Evolutionary conservation across 2,113 vertebrate genomes (phyloP).

Genomic region (Corapipo altera): DNA sequence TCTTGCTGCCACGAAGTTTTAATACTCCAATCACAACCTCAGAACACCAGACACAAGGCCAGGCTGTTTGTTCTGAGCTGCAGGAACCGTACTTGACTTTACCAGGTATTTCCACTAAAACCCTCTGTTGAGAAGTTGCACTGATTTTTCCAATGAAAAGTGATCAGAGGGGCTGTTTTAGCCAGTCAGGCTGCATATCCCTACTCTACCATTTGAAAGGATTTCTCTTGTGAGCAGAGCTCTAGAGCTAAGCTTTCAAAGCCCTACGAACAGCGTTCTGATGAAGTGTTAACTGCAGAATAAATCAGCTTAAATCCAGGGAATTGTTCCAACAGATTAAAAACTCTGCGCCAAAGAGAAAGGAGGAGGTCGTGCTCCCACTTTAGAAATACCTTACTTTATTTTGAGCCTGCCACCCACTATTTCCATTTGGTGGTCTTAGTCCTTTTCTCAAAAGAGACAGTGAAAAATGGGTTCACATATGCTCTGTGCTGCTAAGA

Average conservation of each 20-base stretch:
- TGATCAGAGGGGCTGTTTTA: neutral
- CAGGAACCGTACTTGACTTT: neutral
- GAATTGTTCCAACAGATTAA: constrained; percentile 14
- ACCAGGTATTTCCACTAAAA: neutral
- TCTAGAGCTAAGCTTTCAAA: constrained; percentile 39
- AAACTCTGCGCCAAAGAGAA: neutral
- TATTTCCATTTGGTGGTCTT: neutral
- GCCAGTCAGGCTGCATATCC: neutral
- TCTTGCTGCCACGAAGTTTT: neutral
- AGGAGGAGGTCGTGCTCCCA: neutral
- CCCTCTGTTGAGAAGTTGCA: neutral
- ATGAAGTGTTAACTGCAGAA: constrained; percentile 34
- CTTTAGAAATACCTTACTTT: neutral
- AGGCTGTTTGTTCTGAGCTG: neutral
- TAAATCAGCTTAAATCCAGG: constrained; percentile 22
- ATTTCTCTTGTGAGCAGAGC: neutral
- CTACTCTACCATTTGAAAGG: neutral
- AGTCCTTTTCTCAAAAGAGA: neutral
- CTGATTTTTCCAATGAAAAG: neutral
- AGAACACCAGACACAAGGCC: neutral
- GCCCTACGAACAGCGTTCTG: neutral
- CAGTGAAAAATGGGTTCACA: neutral
- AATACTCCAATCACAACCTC: neutral
- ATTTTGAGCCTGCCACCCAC: neutral
- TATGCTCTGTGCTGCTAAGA: neutral